These are phyloP conservation scores for Agrilus mali DNA, from an alignment of 2,888 invertebrate species.

Conservation along the genomic window DNA sequence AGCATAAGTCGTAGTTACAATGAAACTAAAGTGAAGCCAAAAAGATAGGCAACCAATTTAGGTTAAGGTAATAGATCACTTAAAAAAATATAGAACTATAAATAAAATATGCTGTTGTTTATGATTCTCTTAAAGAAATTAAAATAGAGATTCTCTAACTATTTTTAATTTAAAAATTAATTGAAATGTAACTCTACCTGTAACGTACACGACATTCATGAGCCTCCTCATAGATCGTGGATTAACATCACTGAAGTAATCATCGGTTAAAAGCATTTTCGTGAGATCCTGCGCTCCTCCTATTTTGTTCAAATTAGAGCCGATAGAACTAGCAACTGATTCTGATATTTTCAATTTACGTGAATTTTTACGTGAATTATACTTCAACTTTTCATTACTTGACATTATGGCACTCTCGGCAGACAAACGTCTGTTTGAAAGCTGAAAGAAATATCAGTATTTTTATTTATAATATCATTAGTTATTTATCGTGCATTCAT, in stretches of 20 bases:
- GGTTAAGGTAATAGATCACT: too few relatives aligned
- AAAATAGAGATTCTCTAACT: too few relatives aligned
- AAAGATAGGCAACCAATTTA: too few relatives aligned
- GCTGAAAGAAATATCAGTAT: constrained; percentile 34
- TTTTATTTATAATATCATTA: too few relatives aligned
- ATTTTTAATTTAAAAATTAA: too few relatives aligned
- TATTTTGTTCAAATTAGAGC: constrained; percentile 70
- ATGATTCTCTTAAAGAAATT: too few relatives aligned
- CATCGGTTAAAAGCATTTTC: constrained; percentile 86
- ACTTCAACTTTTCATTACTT: constrained; percentile 62
- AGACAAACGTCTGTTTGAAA: constrained; percentile 65
- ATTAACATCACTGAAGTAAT: constrained; percentile 98
- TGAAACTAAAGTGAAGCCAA: too few relatives aligned
- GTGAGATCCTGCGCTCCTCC: constrained; percentile 59
- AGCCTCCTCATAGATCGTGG: constrained; percentile 91
- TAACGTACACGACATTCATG: constrained; percentile 95
- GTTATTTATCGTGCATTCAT: too few relatives aligned
- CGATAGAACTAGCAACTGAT: constrained; percentile 82
- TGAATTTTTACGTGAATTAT: constrained; percentile 42
- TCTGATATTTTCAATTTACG: constrained; percentile 72
- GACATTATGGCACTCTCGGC: constrained; percentile 72
- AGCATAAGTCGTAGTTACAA: too few relatives aligned
- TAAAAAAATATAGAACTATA: too few relatives aligned
- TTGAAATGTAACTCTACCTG: constrained; percentile 45
- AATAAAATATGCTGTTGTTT: too few relatives aligned